Base-by-base conservation (phyloP, 2,888 invertebrate species). In the Oligia latruncula region DNA sequence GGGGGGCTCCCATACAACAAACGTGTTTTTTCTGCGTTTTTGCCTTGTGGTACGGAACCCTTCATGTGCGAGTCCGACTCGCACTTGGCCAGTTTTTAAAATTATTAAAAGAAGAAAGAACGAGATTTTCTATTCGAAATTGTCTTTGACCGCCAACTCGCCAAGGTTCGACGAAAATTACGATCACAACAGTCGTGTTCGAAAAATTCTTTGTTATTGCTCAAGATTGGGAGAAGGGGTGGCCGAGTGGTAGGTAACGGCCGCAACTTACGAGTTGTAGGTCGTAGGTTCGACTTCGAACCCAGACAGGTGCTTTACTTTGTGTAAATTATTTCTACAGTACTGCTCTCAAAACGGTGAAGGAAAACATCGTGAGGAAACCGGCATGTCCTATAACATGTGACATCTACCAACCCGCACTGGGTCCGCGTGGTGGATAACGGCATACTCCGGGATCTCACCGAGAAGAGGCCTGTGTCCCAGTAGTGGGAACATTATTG, bases 151-250 rank as follows among this genome's bases (percentile, higher is more conserved):
- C 13, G 8, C 5, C 29, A 29, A 29, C 29, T 29, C 29, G 29
- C 29, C n/a, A 29, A 78, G 17, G 52, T 55, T 82, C 4, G 13
- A 15, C 35, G 43, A 55, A 78, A 67, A 67, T 76, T 80, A n/a
- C 43, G 20, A 40, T 43, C 29, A 29, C 29, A 20, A 67, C 8
- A 60, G 40, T 5, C 40, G 40, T 80, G n/a, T 58, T 60, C 4
- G 23, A 20, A 62, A 49, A 62, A 64, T 49, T 62, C 29, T 82
- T 67, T 17, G 29, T 58, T 67, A 55, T 17, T 4, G 29, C 5
- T 65, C 13, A 29, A 66, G 20, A 74, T 52, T 65, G 46, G 23
- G 23, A 58, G 23, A 23, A 23, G 58, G 23, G 58, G 23, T 23
- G 23, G 58, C 23, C 58, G 9, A 58, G 58, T 23, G 8, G 6